phyloP scores from a whole-genome alignment of 2,113 vertebrate genomes.

The Microcebus griseorufus region DNA sequence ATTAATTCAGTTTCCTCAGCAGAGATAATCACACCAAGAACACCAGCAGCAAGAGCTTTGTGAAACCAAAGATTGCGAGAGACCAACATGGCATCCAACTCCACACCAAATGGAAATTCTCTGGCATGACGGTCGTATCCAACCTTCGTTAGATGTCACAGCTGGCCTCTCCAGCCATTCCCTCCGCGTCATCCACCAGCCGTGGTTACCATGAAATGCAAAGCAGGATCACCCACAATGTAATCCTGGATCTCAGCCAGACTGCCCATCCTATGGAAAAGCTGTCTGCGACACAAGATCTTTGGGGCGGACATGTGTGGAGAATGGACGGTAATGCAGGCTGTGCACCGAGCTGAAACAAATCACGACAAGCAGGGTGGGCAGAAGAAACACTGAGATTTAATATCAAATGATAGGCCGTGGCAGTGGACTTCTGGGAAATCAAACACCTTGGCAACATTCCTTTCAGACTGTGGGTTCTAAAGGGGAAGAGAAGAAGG shows the following conservation, averaged over 20 bases:
- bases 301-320: conserved; percentile 47
- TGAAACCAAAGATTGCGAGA: not conserved
- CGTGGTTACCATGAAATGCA: not conserved
- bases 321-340: conserved; percentile 40
- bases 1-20: conserved; percentile 36
- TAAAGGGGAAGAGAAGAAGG: not conserved
- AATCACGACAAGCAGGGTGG: conserved; percentile 61
- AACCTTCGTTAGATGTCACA: not conserved
- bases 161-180: not conserved
- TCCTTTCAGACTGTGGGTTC: conserved; percentile 17
- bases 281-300: conserved; percentile 44
- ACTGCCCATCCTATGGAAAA: conserved; percentile 29
- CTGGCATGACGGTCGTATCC: not conserved
- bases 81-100: not conserved
- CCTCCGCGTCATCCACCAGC: conserved; percentile 21
- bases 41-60: not conserved
- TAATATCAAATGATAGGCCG: conserved; percentile 57
- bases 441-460: conserved; percentile 47
- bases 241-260: conserved; percentile 68
- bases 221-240: conserved; percentile 51
- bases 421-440: conserved; percentile 50
- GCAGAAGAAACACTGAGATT: conserved; percentile 52
- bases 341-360: conserved; percentile 34
- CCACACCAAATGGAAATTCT: conserved; percentile 9
- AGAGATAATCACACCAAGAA: not conserved